These are phyloP conservation scores for Lontra canadensis DNA, from an alignment of 2,113 vertebrate genomes.

Conservation along the genomic window DNA sequence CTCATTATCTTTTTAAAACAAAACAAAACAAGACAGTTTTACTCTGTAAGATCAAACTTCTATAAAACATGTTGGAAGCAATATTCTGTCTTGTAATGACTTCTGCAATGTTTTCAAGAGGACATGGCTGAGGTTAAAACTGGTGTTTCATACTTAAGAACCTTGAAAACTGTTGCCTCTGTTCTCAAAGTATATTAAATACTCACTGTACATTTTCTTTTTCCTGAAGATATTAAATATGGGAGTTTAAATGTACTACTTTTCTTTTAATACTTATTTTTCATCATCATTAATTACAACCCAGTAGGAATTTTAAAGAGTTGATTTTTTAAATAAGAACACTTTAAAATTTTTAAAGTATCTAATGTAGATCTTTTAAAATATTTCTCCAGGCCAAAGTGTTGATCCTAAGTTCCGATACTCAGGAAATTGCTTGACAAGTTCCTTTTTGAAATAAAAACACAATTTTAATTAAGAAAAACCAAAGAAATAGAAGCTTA, in stretches of 20 bases:
- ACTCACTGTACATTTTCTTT: background rate
- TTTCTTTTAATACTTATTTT: background rate
- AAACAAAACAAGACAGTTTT: background rate
- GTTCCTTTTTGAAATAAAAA: background rate
- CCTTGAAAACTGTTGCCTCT: background rate
- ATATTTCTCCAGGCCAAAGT: background rate
- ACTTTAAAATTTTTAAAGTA: background rate
- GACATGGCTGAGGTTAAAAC: slow-evolving; percentile 20
- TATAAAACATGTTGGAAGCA: background rate
- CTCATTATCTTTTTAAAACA: background rate
- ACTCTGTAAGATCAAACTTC: background rate
- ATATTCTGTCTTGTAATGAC: background rate
- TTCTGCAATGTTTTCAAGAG: background rate
- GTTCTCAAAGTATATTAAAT: slow-evolving; percentile 5
- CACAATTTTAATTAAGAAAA: background rate
- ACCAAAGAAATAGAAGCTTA: background rate
- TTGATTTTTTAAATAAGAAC: background rate
- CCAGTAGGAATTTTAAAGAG: background rate
- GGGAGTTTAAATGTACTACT: background rate
- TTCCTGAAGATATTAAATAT: background rate
- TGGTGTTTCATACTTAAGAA: background rate
- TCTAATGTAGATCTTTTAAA: background rate
- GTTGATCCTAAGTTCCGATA: background rate
- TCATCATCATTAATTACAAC: background rate
- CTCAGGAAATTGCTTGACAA: background rate